Conservation (phyloP, 2,113 vertebrate species). For the Xenus cinereus region DNA sequence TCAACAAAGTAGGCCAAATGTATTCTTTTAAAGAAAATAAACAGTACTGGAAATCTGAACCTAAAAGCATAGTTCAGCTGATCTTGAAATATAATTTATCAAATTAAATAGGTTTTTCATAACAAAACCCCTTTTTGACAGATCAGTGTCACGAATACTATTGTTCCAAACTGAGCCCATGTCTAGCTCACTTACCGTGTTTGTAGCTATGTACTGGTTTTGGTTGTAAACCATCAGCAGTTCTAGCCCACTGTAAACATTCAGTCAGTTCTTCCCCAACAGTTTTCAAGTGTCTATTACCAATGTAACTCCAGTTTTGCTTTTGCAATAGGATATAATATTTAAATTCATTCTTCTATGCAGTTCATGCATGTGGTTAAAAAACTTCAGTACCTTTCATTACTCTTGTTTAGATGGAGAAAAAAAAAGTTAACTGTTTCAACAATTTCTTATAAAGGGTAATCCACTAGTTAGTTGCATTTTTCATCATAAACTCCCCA, state of each 20-base stretch:
- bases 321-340: not conserved
- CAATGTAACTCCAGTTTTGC: not conserved
- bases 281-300: not conserved
- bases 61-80: not conserved
- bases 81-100: not conserved
- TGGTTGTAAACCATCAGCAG: not conserved
- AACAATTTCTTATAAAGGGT: not conserved
- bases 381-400: not conserved
- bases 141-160: not conserved
- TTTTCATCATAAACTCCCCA: not conserved
- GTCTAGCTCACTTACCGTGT: not conserved
- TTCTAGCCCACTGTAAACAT: not conserved
- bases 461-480: not conserved
- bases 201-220: not conserved
- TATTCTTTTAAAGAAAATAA: not conserved
- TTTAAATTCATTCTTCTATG: not conserved
- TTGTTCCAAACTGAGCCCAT: not conserved
- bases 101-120: not conserved
- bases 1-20: not conserved
- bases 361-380: not conserved
- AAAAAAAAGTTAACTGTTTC: not conserved
- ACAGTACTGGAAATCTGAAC: not conserved
- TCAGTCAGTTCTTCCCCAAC: not conserved
- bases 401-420: not conserved
- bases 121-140: not conserved